A percentile compares a stretch with the other conserved stretches of the same genome.
phyloP scores from a whole-genome alignment of 1,140 invertebrate species.

The Globodera rostochiensis region DNA sequence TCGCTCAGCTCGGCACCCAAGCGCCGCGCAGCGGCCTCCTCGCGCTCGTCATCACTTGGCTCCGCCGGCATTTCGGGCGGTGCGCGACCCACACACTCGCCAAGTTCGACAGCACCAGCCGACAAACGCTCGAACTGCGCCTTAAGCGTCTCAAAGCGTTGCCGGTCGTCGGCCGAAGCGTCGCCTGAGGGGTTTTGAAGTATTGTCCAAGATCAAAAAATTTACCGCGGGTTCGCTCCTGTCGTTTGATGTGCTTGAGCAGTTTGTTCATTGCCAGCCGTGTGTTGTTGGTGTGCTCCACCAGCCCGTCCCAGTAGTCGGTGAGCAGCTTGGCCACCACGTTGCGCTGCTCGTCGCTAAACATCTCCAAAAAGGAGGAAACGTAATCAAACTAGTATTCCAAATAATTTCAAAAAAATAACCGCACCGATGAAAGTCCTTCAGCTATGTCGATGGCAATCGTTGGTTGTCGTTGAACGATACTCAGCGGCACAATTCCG shows the following conservation, averaged over 20 bases:
- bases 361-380: conserved; percentile 4
- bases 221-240: conserved; percentile 76
- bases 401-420: too few species aligned
- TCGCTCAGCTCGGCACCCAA: conserved; percentile 28
- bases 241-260: conserved; percentile 80
- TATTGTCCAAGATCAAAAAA: neutral
- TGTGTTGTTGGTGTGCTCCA: conserved; percentile 79
- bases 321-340: conserved; percentile 80
- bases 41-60: conserved; percentile 50
- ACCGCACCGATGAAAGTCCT: conserved; percentile 14
- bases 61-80: conserved; percentile 48
- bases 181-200: conserved; percentile 33
- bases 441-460: conserved; percentile 62
- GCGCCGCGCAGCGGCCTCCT: conserved; percentile 43
- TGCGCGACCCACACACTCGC: conserved; percentile 44
- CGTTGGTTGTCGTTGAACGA: conserved; percentile 58
- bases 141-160: conserved; percentile 48
- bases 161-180: conserved; percentile 51
- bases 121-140: conserved; percentile 42
- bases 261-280: conserved; percentile 72
- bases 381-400: too few species aligned
- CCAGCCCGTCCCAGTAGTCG: conserved; percentile 84
- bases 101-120: conserved; percentile 30
- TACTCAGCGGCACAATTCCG: conserved; percentile 70
- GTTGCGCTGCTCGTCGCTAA: conserved; percentile 78